A percentile compares a stretch with the other conserved stretches of the same genome.
Conservation (phyloP, 2,113 vertebrate species). For the Callocephalon fimbriatum region DNA sequence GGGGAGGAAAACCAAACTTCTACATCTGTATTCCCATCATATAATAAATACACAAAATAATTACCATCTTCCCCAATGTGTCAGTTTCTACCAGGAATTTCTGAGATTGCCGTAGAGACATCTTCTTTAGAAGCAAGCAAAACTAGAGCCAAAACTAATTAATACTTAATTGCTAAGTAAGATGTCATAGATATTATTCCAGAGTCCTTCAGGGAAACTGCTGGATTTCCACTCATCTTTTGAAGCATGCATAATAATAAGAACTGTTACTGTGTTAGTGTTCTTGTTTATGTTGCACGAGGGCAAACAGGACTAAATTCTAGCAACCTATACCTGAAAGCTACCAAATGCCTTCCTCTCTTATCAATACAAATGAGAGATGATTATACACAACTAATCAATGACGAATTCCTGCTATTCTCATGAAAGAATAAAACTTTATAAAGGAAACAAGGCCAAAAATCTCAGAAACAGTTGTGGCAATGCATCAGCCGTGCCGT, state of each 20-base stretch:
- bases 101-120: not conserved
- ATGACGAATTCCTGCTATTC: not conserved
- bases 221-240: not conserved
- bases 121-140: not conserved
- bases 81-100: not conserved
- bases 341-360: not conserved
- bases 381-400: not conserved
- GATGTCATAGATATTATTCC: not conserved
- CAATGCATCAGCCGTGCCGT: rapidly evolving
- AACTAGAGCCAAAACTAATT: not conserved
- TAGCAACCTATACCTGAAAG: not conserved
- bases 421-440: not conserved
- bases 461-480: not conserved
- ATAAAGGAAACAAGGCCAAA: not conserved
- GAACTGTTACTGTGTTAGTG: not conserved
- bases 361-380: not conserved
- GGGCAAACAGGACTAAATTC: not conserved
- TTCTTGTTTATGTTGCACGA: not conserved
- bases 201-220: not conserved
- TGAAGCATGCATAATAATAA: not conserved
- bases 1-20: not conserved
- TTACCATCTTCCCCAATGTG: not conserved
- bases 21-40: not conserved
- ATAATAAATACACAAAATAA: not conserved
- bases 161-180: not conserved